phyloP scores from a whole-genome alignment of 2,888 invertebrate species.

The Dasypogon diadema region DNA sequence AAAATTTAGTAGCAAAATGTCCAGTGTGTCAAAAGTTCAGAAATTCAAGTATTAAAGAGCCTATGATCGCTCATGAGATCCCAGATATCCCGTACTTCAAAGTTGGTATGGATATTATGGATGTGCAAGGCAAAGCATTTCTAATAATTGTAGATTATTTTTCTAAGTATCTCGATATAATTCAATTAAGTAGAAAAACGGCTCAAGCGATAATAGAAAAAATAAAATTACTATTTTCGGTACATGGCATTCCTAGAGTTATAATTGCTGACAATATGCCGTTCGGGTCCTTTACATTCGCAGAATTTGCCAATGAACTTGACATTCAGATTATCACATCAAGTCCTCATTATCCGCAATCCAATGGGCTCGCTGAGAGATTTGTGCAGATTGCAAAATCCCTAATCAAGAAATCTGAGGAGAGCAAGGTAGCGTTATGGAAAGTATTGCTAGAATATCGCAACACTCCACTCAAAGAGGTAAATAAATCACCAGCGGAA shows the following conservation, averaged over 20 bases:
- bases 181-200: background rate
- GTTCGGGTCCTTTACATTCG: conserved; percentile 57
- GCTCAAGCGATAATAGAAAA: background rate
- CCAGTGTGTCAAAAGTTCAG: conserved; percentile 32
- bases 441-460: conserved; percentile 11
- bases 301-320: conserved; percentile 56
- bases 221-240: conserved; percentile 4
- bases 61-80: conserved; percentile 12
- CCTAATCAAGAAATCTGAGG: background rate
- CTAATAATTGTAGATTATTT: conserved; percentile 58
- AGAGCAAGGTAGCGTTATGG: background rate
- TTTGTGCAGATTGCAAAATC: background rate
- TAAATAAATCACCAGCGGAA: background rate
- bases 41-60: conserved; percentile 5
- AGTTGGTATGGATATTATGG: conserved; percentile 59
- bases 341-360: conserved; percentile 55
- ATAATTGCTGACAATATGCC: conserved; percentile 58
- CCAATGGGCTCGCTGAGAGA: background rate
- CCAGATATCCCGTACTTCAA: conserved; percentile 52
- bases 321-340: conserved; percentile 55
- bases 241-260: conserved; percentile 56
- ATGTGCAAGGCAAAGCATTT: conserved; percentile 37
- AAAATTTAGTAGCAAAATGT: conserved; percentile 29
- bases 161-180: conserved; percentile 56
- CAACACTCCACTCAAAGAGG: conserved; percentile 6